These are phyloP conservation scores for Embiotoca jacksoni DNA, from an alignment of 2,113 vertebrate genomes.

Conservation along the genomic window DNA sequence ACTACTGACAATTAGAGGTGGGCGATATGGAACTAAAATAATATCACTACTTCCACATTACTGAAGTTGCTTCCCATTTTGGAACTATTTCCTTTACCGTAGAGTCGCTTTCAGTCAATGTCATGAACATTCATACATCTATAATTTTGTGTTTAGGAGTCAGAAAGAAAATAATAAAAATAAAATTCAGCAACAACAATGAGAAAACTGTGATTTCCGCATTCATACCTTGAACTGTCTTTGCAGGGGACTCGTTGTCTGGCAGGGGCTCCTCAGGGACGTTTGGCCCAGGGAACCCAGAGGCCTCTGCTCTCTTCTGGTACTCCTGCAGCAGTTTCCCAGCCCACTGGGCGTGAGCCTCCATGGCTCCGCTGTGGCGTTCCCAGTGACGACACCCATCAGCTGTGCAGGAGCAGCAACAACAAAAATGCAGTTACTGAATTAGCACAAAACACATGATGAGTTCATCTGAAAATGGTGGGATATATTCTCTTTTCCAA, in stretches of 20 bases:
- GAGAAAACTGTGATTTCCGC: neutral
- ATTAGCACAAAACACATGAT: no score
- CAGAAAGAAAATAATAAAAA: neutral
- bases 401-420: constrained; percentile 41
- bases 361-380: constrained; percentile 92
- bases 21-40: no score
- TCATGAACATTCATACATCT: no score
- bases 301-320: constrained; percentile 85
- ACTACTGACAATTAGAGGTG: no score
- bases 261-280: constrained; percentile 44
- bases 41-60: no score
- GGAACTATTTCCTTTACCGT: no score
- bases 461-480: no score
- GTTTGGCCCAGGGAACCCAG: constrained; percentile 74
- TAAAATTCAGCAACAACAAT: neutral
- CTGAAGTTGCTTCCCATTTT: no score
- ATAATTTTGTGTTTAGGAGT: no score
- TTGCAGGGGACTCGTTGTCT: constrained; percentile 80
- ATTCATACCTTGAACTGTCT: constrained; percentile 65
- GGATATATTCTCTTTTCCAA: no score
- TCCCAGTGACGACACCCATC: constrained; percentile 93
- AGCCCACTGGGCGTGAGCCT: constrained; percentile 92
- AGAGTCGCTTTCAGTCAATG: no score
- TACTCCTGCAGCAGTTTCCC: constrained; percentile 90
- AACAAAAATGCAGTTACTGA: neutral